Evolutionary conservation across 2,113 vertebrate species (phyloP).

Genomic region (Toxotes jaculatrix): DNA sequence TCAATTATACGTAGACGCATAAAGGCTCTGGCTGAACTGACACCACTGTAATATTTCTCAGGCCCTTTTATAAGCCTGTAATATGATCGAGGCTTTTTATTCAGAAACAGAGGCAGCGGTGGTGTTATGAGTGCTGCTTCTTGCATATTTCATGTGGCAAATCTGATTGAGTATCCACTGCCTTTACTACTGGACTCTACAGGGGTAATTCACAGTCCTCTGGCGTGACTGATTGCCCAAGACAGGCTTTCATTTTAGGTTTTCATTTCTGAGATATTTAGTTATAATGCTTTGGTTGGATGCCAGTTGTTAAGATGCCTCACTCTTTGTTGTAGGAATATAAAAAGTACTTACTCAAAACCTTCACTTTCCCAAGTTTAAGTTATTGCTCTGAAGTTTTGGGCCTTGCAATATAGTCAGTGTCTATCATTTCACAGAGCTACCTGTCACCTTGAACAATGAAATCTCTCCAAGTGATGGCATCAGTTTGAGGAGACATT

Average conservation of each 20-base stretch:
- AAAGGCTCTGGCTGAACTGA: constrained; percentile 26
- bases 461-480: neutral
- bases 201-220: neutral
- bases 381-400: constrained; percentile 9
- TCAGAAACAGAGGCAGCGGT: constrained; percentile 20
- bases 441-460: neutral
- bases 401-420: neutral
- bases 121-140: neutral
- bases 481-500: neutral
- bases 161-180: constrained; percentile 38
- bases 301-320: neutral
- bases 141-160: constrained; percentile 64
- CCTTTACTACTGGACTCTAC: constrained; percentile 41
- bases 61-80: constrained; percentile 30
- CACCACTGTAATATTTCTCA: constrained; percentile 28
- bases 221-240: constrained; percentile 18
- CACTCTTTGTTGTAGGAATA: constrained; percentile 8
- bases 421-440: constrained; percentile 22
- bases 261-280: constrained; percentile 28
- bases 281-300: constrained; percentile 16
- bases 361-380: neutral
- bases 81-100: constrained; percentile 44
- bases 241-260: constrained; percentile 42
- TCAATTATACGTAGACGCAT: constrained; percentile 32
- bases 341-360: neutral